Percentiles rank a stretch among this genome's conserved stretches.
These are phyloP conservation scores for Atopsyche davidsoni DNA, from an alignment of 1,140 invertebrate genomes.

Conservation along the genomic window DNA sequence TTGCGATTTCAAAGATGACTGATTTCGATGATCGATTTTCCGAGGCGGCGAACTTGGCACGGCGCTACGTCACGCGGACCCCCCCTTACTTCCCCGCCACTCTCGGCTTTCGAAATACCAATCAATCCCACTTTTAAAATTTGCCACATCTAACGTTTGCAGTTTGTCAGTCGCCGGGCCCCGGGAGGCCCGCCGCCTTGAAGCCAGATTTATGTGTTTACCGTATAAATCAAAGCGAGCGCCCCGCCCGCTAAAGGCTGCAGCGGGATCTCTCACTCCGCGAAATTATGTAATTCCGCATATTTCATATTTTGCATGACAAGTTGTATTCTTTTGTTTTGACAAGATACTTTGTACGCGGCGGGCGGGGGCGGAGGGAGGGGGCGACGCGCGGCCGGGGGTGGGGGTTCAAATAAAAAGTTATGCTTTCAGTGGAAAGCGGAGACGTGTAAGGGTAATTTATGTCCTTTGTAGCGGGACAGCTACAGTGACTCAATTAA, in stretches of 20 bases:
- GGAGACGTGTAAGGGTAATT: conserved; percentile 27
- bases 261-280: conserved; percentile 19
- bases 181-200: conserved; percentile 34
- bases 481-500: conserved; percentile 29
- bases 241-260: conserved; percentile 9
- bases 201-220: conserved; percentile 51
- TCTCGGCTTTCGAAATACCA: background rate
- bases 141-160: conserved; percentile 22
- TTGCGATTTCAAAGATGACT: too few species aligned
- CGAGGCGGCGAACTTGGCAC: too few species aligned
- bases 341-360: conserved; percentile 28
- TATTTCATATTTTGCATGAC: conserved; percentile 30
- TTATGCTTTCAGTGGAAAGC: conserved; percentile 27
- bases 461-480: conserved; percentile 27
- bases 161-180: conserved; percentile 18
- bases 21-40: too few species aligned
- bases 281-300: conserved; percentile 30
- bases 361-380: conserved; percentile 5
- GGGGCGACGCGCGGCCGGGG: conserved; percentile 6
- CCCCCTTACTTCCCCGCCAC: too few species aligned
- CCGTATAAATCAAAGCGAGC: conserved; percentile 43
- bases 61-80: too few species aligned
- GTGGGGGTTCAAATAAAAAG: conserved; percentile 25
- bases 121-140: conserved; percentile 16
- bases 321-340: conserved; percentile 30